Conservation (phyloP, 2,797 vertebrate genomes). For the Pangasius sanitwongsei region DNA sequence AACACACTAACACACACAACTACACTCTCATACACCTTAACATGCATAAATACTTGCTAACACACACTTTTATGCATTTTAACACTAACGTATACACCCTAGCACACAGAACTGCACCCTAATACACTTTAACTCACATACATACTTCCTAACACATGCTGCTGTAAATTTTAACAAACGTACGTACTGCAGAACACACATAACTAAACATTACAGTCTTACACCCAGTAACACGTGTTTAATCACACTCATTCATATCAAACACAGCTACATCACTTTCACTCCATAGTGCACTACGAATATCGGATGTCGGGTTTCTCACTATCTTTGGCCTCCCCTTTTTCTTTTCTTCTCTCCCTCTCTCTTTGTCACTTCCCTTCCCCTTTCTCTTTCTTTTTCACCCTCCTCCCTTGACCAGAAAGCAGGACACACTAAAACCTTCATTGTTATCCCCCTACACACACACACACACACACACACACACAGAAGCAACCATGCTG, state of each 20-base stretch:
- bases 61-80: background rate
- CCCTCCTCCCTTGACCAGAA: slow-evolving; percentile 68
- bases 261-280: background rate
- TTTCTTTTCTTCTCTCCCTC: background rate
- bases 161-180: background rate
- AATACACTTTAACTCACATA: slow-evolving; percentile 16
- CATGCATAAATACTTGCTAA: background rate
- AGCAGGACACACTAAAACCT: slow-evolving; percentile 83
- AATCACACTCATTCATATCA: background rate
- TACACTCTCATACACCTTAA: background rate
- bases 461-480: slow-evolving; percentile 65
- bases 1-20: background rate
- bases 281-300: background rate
- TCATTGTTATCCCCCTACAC: slow-evolving; percentile 82
- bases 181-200: background rate
- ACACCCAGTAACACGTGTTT: background rate
- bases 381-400: slow-evolving; percentile 30
- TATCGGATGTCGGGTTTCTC: background rate
- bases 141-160: background rate
- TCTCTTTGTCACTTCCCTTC: slow-evolving; percentile 20
- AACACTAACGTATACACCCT: background rate
- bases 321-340: background rate
- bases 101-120: background rate
- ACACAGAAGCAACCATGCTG: slow-evolving; percentile 81
- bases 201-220: background rate